Conservation (phyloP, 2,797 vertebrate genomes). For the Tiaroga cobitis region DNA sequence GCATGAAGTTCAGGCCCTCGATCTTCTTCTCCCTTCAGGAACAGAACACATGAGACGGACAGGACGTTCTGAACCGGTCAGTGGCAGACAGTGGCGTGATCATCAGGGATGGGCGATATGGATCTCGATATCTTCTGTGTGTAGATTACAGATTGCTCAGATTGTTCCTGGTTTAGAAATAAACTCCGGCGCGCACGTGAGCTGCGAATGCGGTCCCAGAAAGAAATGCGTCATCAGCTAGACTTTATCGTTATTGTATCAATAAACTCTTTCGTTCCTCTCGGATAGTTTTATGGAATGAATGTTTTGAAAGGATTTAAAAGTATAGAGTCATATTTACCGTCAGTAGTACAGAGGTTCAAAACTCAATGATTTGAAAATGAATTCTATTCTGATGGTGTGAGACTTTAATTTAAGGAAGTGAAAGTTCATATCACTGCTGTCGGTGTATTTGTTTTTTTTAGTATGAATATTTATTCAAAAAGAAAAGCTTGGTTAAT, state of each 20-base stretch:
- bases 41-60: background rate
- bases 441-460: background rate
- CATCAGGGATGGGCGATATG: too few species aligned
- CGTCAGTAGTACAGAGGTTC: background rate
- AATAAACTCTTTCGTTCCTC: too few species aligned
- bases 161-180: too few species aligned
- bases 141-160: too few species aligned
- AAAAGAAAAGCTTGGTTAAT: background rate
- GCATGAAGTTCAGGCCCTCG: conserved; percentile 85
- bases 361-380: background rate
- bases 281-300: background rate
- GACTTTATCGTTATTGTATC: too few species aligned
- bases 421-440: background rate
- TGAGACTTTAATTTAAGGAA: background rate
- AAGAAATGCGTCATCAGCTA: too few species aligned
- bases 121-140: too few species aligned
- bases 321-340: background rate
- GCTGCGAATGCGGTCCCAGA: too few species aligned
- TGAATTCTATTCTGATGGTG: background rate
- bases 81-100: too few species aligned
- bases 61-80: too few species aligned
- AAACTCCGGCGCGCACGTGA: too few species aligned
- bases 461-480: background rate
- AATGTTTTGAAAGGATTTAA: background rate
- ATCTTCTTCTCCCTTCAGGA: conserved; percentile 93